These are phyloP conservation scores for Epinephelus moara DNA, from an alignment of 2,113 vertebrate species.

Conservation along the genomic window DNA sequence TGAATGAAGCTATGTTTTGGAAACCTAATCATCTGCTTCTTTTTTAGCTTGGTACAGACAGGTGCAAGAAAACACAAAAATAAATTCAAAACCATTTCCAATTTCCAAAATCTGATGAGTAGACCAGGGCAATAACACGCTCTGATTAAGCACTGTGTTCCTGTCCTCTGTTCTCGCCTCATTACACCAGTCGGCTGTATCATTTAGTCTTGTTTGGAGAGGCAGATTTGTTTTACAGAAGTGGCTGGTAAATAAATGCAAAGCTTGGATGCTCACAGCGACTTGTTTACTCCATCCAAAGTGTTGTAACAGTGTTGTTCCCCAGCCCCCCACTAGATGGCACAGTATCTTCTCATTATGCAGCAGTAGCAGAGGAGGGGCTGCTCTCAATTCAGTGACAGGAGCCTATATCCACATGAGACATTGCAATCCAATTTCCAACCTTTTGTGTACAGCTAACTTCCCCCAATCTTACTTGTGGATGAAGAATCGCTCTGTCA, in stretches of 20 bases:
- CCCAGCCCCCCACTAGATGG: constrained; percentile 79
- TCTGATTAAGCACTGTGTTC: constrained; percentile 33
- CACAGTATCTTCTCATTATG: constrained; percentile 70
- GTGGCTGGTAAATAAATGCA: constrained; percentile 61
- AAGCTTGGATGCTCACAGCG: constrained; percentile 52
- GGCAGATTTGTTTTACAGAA: constrained; percentile 50
- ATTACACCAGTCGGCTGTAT: constrained; percentile 40
- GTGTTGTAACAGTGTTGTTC: constrained; percentile 3
- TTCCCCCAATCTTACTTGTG: constrained; percentile 47
- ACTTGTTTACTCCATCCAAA: constrained; percentile 52
- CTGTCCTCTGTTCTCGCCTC: constrained; percentile 25
- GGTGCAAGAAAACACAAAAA: constrained; percentile 24
- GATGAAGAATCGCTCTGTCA: constrained; percentile 66
- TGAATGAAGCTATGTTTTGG: neutral
- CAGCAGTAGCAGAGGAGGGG: constrained; percentile 50
- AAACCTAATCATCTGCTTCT: neutral
- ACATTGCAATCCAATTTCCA: constrained; percentile 62
- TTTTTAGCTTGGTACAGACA: neutral
- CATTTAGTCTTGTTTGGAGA: constrained; percentile 48
- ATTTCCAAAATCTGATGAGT: constrained; percentile 24
- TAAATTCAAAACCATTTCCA: constrained; percentile 1
- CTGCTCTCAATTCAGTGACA: constrained; percentile 43
- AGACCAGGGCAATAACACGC: constrained; percentile 1
- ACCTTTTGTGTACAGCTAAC: constrained; percentile 69
- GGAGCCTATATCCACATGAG: constrained; percentile 57